phyloP scores from a whole-genome alignment of 2,113 vertebrate species.

The Pangasianodon gigas region DNA sequence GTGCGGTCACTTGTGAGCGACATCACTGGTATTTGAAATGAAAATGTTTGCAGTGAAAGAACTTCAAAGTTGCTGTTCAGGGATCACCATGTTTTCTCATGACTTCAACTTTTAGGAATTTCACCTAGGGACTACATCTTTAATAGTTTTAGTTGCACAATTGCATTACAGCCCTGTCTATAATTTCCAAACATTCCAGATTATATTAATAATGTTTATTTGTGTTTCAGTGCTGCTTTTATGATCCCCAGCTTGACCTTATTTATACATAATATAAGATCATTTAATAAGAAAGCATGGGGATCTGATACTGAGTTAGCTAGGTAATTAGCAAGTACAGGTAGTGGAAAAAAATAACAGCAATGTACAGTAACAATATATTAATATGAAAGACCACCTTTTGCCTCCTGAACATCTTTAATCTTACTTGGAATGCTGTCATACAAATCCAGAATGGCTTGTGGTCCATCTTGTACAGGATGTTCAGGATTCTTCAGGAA shows the following conservation, averaged over 20 bases:
- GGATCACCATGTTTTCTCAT: not conserved
- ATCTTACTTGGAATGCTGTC: not conserved
- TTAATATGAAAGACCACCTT: not conserved
- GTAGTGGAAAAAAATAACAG: not conserved
- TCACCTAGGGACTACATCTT: not conserved
- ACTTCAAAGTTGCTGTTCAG: not conserved
- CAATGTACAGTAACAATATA: not conserved
- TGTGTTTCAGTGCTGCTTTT: not conserved
- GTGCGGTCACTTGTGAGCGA: not conserved
- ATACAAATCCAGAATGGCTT: not conserved
- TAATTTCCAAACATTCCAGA: not conserved
- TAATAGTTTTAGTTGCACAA: not conserved
- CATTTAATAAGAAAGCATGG: not conserved
- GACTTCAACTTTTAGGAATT: not conserved
- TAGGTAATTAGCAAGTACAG: not conserved
- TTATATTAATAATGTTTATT: not conserved
- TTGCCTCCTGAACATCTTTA: not conserved
- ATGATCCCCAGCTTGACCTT: not conserved
- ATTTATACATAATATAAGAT: not conserved
- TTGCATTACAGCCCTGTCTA: not conserved
- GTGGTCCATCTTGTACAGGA: not conserved
- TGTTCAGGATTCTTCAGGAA: not conserved
- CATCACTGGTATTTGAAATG: not conserved
- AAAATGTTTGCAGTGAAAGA: not conserved
- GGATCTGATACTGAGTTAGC: not conserved